Percentiles rank a stretch among this genome's conserved stretches.
These are phyloP conservation scores for Prochilodus magdalenae DNA, from an alignment of 2,113 vertebrate species.

Conservation along the genomic window DNA sequence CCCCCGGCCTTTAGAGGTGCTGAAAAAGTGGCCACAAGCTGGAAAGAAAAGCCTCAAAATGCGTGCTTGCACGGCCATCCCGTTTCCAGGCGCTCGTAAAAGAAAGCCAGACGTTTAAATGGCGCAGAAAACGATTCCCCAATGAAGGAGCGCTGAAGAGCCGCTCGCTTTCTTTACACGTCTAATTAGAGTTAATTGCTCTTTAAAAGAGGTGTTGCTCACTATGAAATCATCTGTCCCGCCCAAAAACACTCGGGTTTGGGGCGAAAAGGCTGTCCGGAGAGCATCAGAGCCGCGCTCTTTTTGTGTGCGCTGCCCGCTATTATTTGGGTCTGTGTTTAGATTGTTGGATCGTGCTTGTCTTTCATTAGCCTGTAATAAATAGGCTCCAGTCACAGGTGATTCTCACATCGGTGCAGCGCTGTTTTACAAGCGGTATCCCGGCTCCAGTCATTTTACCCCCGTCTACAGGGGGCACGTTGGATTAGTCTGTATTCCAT, in stretches of 20 bases:
- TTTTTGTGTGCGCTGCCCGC: not conserved
- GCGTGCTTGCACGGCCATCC: conserved; percentile 60
- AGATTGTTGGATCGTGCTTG: not conserved
- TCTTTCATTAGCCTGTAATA: conserved; percentile 1
- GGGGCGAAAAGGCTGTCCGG: conserved; percentile 45
- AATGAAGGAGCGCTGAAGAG: conserved; percentile 65
- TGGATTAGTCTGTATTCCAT: too few species aligned
- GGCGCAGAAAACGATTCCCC: conserved; percentile 75
- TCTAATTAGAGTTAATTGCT: conserved; percentile 78
- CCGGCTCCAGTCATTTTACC: not conserved
- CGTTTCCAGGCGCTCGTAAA: conserved; percentile 68
- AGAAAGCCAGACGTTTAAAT: conserved; percentile 75
- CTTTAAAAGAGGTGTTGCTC: conserved; percentile 71
- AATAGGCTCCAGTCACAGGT: not conserved
- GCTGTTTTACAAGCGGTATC: not conserved
- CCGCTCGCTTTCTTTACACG: conserved; percentile 67
- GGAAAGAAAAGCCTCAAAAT: conserved; percentile 60
- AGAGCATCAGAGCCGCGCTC: conserved; percentile 29
- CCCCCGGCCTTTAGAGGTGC: too few species aligned
- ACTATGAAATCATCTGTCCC: conserved; percentile 68
- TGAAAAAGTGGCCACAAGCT: conserved; percentile 61
- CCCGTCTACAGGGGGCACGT: not conserved
- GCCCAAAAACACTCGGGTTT: conserved; percentile 55
- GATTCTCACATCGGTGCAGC: not conserved
- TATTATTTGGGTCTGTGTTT: not conserved